Evolutionary conservation across 1,140 invertebrate genomes (phyloP), one percentile per base, ranked within the genome.

Genomic region (Micrasema longulum): DNA sequence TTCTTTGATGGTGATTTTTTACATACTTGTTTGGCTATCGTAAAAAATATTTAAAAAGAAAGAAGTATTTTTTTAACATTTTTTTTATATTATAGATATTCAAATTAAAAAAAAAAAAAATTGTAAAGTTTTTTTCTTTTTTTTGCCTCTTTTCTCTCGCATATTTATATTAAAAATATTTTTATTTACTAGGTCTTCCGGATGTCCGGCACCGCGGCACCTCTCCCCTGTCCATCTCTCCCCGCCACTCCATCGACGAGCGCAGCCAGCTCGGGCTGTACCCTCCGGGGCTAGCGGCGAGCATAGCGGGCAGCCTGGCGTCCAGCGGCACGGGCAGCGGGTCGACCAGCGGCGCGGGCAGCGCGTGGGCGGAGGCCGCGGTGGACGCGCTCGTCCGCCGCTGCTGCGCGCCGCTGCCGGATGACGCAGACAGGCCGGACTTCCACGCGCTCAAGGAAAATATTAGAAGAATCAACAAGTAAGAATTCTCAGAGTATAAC

Each of bases 381-480:
- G 26, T 75, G 22, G 74, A 75, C 63, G 74, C 69, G n/a, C 66
- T 75, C 36, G 74, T 75, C 26, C 68, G 70, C 36, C 72, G 70
- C 66, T 75, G 70, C 45, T 69, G 65, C n/a, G 65, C 74, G 11
- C 36, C 53, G 1, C 38, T 65, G 4, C 55, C 60, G 12, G 84
- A 85, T 66, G 84, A 85, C 57, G 64, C 72, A 4, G 95, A 97
- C 68, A 83, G 96, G 73, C 96, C 95, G 0, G 95, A 97, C 82
- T 98, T 97, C 80, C 89, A 89, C 22, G 89, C 91, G 4, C 87
- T 97, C 4, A 97, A 97, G 81, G 89, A 91, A 50, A 93, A 90
- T 68, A 93, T 97, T 74, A 86, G 93, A 41, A 91, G 91, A 79
- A 89, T 96, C 60, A 96, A 96, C 84, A 95, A 95, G 94, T 95